phyloP scores from a whole-genome alignment of 2,888 invertebrate genomes.

The Watsonalla cultraria region DNA sequence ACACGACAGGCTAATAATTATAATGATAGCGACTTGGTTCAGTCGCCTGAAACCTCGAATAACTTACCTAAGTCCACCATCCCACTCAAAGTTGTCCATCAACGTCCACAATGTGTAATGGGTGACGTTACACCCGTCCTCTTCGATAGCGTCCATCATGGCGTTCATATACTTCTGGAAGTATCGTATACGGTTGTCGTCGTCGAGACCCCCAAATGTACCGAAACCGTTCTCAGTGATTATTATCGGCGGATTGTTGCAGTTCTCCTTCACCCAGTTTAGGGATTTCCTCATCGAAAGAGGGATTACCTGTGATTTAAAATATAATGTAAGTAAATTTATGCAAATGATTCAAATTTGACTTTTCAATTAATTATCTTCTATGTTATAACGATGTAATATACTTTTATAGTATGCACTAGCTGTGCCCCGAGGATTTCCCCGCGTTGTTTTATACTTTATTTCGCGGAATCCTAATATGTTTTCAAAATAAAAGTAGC shows the following conservation, averaged over 20 bases:
- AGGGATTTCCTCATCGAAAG: slow-evolving; percentile 72
- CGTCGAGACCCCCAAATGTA: slow-evolving; percentile 47
- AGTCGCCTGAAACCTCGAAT: too few relatives aligned
- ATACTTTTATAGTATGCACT: too few relatives aligned
- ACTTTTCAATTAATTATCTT: too few relatives aligned
- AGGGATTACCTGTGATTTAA: slow-evolving; percentile 47
- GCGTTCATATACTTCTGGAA: slow-evolving; percentile 43
- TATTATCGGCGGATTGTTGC: slow-evolving; percentile 72
- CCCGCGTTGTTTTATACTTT: too few relatives aligned
- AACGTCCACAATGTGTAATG: slow-evolving; percentile 59
- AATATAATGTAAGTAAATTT: background rate
- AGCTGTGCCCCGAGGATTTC: too few relatives aligned
- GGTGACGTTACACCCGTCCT: slow-evolving; percentile 45
- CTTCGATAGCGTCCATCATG: slow-evolving; percentile 43
- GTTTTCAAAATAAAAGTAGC: too few relatives aligned
- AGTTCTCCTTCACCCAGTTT: slow-evolving; percentile 76
- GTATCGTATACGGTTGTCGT: slow-evolving; percentile 59
- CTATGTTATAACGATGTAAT: too few relatives aligned
- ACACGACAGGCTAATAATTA: too few relatives aligned
- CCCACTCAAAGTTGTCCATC: slow-evolving; percentile 67
- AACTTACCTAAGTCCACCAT: slow-evolving; percentile 32
- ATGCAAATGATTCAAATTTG: background rate
- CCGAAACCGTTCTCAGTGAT: slow-evolving; percentile 81
- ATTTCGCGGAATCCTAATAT: too few relatives aligned
- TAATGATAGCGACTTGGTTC: too few relatives aligned